These are phyloP conservation scores for Sinosuthora webbiana DNA, from an alignment of 2,113 vertebrate species.

Conservation along the genomic window DNA sequence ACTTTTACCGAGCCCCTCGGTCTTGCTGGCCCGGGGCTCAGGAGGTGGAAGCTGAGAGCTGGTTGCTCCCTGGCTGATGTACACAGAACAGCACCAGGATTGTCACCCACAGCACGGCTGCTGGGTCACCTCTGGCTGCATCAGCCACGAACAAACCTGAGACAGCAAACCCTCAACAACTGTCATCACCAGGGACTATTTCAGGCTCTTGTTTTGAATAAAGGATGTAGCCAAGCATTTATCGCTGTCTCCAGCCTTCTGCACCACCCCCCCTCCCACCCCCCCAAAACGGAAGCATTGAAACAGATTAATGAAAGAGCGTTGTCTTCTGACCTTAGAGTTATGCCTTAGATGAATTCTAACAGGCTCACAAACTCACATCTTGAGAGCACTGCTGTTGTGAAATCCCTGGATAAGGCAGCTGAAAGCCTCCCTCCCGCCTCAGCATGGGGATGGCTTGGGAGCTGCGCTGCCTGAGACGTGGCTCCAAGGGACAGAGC, in stretches of 20 bases:
- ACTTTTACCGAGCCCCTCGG: not conserved
- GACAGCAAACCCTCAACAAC: not conserved
- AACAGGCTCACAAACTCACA: not conserved
- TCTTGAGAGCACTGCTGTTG: not conserved
- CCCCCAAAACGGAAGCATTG: not conserved
- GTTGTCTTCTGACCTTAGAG: not conserved
- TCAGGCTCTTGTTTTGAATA: not conserved
- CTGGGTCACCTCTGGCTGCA: not conserved
- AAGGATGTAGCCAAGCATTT: not conserved
- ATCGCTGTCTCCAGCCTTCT: not conserved
- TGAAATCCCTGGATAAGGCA: constrained; percentile 6
- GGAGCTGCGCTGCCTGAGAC: not conserved
- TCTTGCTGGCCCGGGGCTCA: not conserved
- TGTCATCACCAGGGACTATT: not conserved
- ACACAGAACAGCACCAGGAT: not conserved
- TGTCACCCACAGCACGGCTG: not conserved
- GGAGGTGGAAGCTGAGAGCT: not conserved
- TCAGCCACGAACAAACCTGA: not conserved
- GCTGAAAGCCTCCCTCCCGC: not conserved
- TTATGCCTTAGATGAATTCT: not conserved
- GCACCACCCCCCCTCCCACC: not conserved
- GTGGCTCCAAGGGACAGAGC: not conserved
- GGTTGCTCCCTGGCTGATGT: not conserved
- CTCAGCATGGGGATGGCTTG: not conserved
- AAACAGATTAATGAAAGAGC: not conserved